Evolutionary conservation across 2,113 vertebrate genomes (phyloP).

Genomic region (Litocranius walleri): DNA sequence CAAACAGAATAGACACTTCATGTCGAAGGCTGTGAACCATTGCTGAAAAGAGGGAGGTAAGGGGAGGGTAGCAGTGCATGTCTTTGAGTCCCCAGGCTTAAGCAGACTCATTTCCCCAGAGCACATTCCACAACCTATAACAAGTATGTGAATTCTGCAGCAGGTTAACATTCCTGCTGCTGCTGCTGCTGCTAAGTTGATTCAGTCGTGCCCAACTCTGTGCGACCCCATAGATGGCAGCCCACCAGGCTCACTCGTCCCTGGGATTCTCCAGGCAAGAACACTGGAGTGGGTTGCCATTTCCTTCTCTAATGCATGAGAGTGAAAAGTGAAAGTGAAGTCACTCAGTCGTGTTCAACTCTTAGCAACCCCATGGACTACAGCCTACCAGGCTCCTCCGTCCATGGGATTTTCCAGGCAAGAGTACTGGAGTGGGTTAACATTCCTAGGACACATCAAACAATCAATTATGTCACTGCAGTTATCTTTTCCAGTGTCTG

Average conservation of each 20-base stretch:
- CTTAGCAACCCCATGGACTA: too few relatives aligned
- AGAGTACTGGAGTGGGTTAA: neutral
- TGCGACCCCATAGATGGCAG: too few relatives aligned
- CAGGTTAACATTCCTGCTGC: conserved; percentile 10
- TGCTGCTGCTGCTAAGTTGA: too few relatives aligned
- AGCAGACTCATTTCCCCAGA: conserved; percentile 30
- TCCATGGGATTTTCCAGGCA: too few relatives aligned
- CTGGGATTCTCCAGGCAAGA: too few relatives aligned
- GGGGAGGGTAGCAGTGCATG: accelerated
- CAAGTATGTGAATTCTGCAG: conserved; percentile 30
- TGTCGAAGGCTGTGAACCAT: neutral
- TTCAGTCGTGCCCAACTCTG: too few relatives aligned
- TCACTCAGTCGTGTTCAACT: too few relatives aligned
- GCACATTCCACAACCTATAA: conserved; percentile 32
- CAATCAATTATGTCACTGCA: neutral
- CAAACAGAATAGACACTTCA: conserved; percentile 10
- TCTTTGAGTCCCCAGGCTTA: neutral
- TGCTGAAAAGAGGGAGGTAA: neutral
- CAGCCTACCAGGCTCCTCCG: too few relatives aligned
- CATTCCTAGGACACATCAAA: conserved; percentile 2
- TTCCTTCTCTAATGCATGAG: too few relatives aligned
- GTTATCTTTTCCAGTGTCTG: neutral
- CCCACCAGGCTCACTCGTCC: too few relatives aligned
- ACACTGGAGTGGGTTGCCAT: too few relatives aligned
- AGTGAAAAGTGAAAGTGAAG: too few relatives aligned